Conservation (phyloP, 2,888 invertebrate species). For the Protodeltote pygarga region DNA sequence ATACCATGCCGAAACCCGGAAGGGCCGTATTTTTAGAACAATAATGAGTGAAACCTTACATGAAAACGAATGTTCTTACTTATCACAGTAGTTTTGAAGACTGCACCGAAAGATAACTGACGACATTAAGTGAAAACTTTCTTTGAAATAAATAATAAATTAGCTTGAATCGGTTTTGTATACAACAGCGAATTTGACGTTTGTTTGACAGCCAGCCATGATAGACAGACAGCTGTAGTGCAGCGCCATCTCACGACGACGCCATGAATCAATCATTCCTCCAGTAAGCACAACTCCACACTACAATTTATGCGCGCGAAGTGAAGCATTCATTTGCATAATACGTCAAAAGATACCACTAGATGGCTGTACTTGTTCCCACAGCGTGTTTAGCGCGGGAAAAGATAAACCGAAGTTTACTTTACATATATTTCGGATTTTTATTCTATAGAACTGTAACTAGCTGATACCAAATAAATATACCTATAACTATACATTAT, state of each 20-base stretch:
- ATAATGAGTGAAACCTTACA: slow-evolving; percentile 72
- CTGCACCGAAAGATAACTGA: slow-evolving; percentile 53
- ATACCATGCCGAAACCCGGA: slow-evolving; percentile 72
- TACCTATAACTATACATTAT: too few relatives aligned
- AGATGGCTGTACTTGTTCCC: slow-evolving; percentile 63
- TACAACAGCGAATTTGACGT: slow-evolving; percentile 73
- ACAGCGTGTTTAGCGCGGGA: slow-evolving; percentile 25
- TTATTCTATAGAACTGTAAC: too few relatives aligned
- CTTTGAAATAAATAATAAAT: slow-evolving; percentile 82
- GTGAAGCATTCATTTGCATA: slow-evolving; percentile 63
- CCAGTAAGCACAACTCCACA: too few relatives aligned
- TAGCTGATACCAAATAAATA: too few relatives aligned
- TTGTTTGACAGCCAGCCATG: slow-evolving; percentile 55
- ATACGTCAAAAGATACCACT: slow-evolving; percentile 45
- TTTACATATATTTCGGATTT: too few relatives aligned
- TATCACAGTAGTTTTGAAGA: slow-evolving; percentile 61
- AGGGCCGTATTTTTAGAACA: slow-evolving; percentile 69
- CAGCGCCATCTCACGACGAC: slow-evolving; percentile 71
- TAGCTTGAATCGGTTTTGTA: slow-evolving; percentile 82
- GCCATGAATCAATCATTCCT: slow-evolving; percentile 39
- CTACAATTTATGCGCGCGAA: slow-evolving; percentile 23
- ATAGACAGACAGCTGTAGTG: slow-evolving; percentile 49
- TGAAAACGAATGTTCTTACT: slow-evolving; percentile 63
- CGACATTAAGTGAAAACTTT: slow-evolving; percentile 73
- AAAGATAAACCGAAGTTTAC: slow-evolving; percentile 14